A percentile compares a stretch with the other conserved stretches of the same genome.
Evolutionary conservation across 1,140 invertebrate genomes (phyloP).

Genomic region (Lamellibrachia luymesi): DNA sequence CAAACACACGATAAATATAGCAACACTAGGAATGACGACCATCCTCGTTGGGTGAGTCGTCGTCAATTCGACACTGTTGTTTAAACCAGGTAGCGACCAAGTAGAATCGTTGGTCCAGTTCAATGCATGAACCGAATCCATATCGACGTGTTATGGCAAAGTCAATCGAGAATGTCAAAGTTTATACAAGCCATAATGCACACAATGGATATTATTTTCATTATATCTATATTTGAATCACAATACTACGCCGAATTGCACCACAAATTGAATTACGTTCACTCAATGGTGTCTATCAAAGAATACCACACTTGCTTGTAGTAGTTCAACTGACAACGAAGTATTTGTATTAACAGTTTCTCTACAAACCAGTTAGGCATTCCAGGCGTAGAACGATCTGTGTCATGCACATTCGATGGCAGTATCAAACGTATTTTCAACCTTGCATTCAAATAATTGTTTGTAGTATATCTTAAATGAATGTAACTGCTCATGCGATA

Average conservation of each 20-base stretch:
- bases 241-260: background rate
- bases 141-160: background rate
- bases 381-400: background rate
- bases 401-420: background rate
- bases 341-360: background rate
- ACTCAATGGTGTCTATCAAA: background rate
- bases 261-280: background rate
- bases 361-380: background rate
- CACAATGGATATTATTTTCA: too few species aligned
- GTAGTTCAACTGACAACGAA: too few species aligned
- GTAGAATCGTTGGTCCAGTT: background rate
- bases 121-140: background rate
- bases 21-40: background rate
- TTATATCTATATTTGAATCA: background rate
- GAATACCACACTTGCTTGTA: background rate
- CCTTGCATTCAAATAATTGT: too few species aligned
- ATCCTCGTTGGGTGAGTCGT: background rate
- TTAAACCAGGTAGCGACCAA: background rate
- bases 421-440: background rate
- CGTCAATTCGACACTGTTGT: background rate
- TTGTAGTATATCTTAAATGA: too few species aligned
- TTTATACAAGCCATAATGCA: too few species aligned
- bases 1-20: background rate
- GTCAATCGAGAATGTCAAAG: too few species aligned
- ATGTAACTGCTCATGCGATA: too few species aligned